Conservation (phyloP, 2,888 invertebrate species). For the Axea sp. region DNA sequence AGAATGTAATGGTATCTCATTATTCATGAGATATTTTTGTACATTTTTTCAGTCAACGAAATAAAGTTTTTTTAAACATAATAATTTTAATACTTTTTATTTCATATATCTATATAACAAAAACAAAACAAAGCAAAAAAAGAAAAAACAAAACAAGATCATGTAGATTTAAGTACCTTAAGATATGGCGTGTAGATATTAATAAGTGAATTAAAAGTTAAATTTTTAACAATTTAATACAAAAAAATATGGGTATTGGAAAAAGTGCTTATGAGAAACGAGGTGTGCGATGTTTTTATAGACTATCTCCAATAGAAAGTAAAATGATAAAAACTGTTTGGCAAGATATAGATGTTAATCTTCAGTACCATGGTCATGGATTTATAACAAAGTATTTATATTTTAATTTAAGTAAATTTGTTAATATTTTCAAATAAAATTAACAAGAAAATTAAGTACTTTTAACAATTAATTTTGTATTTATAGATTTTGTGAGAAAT, state of each 20-base stretch:
- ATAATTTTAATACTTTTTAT: too few species aligned
- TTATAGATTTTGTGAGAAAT: slow-evolving; percentile 63
- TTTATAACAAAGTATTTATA: slow-evolving; percentile 66
- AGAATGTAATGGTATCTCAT: too few species aligned
- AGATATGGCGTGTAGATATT: too few species aligned
- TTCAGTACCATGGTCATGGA: slow-evolving; percentile 67
- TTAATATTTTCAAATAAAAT: neutral
- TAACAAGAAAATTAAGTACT: neutral
- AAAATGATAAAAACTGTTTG: slow-evolving; percentile 65
- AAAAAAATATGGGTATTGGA: slow-evolving; percentile 52
- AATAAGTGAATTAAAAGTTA: too few species aligned
- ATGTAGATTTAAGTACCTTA: too few species aligned
- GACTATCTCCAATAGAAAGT: slow-evolving; percentile 63
- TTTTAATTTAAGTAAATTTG: neutral
- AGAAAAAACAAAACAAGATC: too few species aligned
- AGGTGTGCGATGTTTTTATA: slow-evolving; percentile 48
- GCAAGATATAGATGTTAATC: slow-evolving; percentile 67
- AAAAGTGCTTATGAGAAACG: slow-evolving; percentile 60
- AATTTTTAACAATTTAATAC: too few species aligned
- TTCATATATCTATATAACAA: too few species aligned
- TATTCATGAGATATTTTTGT: too few species aligned
- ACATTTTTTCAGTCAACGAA: too few species aligned
- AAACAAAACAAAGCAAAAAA: too few species aligned
- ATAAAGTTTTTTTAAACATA: too few species aligned
- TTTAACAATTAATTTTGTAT: neutral